A percentile compares a stretch with the other conserved stretches of the same genome.
Conservation (phyloP, 2,113 vertebrate genomes). For the Apodemus speciosus region DNA sequence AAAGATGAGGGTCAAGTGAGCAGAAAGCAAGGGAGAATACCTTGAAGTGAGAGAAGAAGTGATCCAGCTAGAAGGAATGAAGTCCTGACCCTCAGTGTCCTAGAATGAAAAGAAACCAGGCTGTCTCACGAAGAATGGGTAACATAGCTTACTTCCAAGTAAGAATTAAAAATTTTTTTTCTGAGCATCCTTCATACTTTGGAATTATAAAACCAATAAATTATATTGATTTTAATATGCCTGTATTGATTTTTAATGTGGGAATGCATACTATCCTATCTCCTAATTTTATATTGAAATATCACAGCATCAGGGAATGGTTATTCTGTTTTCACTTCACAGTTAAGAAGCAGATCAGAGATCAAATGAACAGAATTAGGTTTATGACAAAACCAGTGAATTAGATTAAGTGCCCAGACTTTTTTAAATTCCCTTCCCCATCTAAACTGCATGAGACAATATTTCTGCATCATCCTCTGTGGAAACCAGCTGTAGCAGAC, state of each 20-base stretch:
- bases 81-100: background rate
- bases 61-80: background rate
- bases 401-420: background rate
- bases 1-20: fast-evolving
- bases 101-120: background rate
- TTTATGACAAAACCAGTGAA: background rate
- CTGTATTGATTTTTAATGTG: background rate
- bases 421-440: background rate
- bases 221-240: background rate
- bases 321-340: background rate
- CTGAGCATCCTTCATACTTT: background rate
- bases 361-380: background rate
- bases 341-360: background rate
- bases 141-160: constrained; percentile 9
- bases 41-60: background rate
- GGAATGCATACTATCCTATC: background rate
- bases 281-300: background rate
- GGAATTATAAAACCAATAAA: background rate
- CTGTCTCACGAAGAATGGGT: background rate
- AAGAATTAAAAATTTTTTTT: background rate
- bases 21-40: background rate
- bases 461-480: background rate
- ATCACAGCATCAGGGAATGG: background rate
- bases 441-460: background rate
- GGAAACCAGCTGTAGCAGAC: background rate